A percentile compares a stretch with the other conserved stretches of the same genome.
Conservation (phyloP, 2,113 vertebrate species). For the Thamnaconus septentrionalis region DNA sequence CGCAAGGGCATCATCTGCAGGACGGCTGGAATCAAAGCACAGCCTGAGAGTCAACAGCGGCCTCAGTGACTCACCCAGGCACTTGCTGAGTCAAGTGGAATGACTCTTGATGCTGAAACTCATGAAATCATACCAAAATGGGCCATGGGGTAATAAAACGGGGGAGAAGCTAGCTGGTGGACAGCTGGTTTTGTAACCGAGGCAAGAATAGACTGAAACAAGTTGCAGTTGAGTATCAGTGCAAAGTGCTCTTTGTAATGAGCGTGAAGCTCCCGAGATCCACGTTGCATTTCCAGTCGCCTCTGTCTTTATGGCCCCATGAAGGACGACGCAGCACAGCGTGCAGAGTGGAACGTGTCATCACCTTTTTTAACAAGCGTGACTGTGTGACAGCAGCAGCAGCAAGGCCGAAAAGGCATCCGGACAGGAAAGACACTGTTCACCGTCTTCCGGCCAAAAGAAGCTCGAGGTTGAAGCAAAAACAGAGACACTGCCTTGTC, state of each 20-base stretch:
- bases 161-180: conserved; percentile 12
- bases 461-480: too few species aligned
- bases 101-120: conserved; percentile 33
- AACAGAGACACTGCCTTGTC: too few species aligned
- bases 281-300: too few species aligned
- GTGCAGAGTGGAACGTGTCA: conserved; percentile 7
- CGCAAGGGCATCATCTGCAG: conserved; percentile 29
- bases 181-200: conserved; percentile 3
- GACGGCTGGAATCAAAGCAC: neutral
- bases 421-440: neutral
- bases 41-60: conserved; percentile 14
- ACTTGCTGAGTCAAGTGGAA: conserved; percentile 50
- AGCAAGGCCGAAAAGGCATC: neutral
- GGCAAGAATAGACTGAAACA: neutral
- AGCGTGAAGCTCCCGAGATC: too few species aligned
- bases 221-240: neutral
- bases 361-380: conserved; percentile 13
- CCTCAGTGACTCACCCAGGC: conserved; percentile 54
- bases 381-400: conserved; percentile 33
- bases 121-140: conserved; percentile 20
- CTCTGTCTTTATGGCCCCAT: too few species aligned
- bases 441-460: too few species aligned
- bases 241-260: too few species aligned
- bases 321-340: too few species aligned
- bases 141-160: neutral